Evolutionary conservation across 1,140 invertebrate species (phyloP).

Genomic region (Drosophila kikkawai): DNA sequence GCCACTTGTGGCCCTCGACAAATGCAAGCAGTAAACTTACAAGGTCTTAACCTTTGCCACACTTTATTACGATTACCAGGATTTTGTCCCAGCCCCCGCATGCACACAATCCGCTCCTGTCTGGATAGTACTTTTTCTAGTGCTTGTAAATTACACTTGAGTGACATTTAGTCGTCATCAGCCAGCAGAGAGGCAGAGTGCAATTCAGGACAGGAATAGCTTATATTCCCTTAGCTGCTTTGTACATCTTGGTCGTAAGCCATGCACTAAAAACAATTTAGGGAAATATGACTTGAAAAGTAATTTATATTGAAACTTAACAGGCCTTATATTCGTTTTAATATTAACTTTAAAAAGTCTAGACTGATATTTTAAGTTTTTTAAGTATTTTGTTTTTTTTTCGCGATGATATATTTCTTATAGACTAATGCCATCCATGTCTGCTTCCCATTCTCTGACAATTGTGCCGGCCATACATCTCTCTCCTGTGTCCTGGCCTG

Average conservation of each 20-base stretch:
- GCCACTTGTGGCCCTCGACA: constrained; percentile 10
- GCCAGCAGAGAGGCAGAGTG: constrained; percentile 9
- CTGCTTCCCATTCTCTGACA: constrained; percentile 15
- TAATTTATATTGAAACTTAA: background rate
- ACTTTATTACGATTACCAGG: constrained; percentile 30
- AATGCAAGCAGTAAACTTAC: constrained; percentile 1
- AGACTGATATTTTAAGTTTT: background rate
- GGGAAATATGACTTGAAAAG: background rate
- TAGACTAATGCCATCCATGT: constrained; percentile 9
- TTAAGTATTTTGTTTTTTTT: background rate
- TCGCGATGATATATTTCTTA: constrained; percentile 8
- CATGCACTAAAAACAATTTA: background rate
- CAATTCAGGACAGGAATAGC: constrained; percentile 10
- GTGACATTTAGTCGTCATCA: constrained; percentile 65
- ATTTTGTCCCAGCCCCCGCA: background rate
- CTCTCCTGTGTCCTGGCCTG: constrained; percentile 15
- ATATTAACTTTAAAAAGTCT: no score
- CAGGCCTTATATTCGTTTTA: background rate
- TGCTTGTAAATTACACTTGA: constrained; percentile 66
- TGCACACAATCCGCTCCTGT: constrained; percentile 8
- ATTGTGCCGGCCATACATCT: constrained; percentile 35
- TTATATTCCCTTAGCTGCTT: background rate
- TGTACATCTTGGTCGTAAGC: background rate
- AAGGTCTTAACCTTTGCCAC: constrained; percentile 5
- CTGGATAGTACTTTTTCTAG: constrained; percentile 50